phyloP scores from a whole-genome alignment of 1,140 invertebrate genomes.

The Euwallacea similis region DNA sequence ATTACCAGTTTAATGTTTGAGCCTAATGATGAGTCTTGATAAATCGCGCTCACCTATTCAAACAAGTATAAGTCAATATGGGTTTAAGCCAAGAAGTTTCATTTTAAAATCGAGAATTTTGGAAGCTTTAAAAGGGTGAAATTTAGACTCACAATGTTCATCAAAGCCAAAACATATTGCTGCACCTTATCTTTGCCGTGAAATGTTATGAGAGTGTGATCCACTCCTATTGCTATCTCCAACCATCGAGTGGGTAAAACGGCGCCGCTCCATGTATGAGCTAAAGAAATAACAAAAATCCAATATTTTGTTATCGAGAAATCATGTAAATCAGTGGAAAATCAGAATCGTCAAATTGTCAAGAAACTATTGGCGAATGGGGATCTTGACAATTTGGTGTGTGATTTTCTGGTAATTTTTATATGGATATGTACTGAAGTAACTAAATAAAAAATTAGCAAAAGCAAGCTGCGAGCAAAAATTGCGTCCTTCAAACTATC shows the following conservation, averaged over 20 bases:
- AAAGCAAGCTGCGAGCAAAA: too few species aligned
- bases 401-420: too few species aligned
- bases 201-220: slow-evolving; percentile 70
- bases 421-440: too few species aligned
- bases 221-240: slow-evolving; percentile 69
- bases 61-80: slow-evolving; percentile 11
- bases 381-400: too few species aligned
- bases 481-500: too few species aligned
- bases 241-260: slow-evolving; percentile 59
- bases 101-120: background rate
- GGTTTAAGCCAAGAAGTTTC: background rate
- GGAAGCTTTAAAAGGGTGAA: slow-evolving; percentile 5
- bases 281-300: too few species aligned
- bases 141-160: slow-evolving; percentile 72
- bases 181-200: slow-evolving; percentile 67
- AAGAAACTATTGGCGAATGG: too few species aligned
- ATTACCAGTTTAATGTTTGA: slow-evolving; percentile 69
- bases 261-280: slow-evolving; percentile 27
- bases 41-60: slow-evolving; percentile 68
- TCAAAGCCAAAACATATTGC: slow-evolving; percentile 72
- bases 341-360: too few species aligned
- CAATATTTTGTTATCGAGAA: too few species aligned
- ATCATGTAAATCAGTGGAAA: too few species aligned
- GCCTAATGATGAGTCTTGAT: slow-evolving; percentile 68
- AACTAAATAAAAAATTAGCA: too few species aligned